Evolutionary conservation across 23 tunicate genomes (phyloP).

Genomic region (Trididemnum clinides): DNA sequence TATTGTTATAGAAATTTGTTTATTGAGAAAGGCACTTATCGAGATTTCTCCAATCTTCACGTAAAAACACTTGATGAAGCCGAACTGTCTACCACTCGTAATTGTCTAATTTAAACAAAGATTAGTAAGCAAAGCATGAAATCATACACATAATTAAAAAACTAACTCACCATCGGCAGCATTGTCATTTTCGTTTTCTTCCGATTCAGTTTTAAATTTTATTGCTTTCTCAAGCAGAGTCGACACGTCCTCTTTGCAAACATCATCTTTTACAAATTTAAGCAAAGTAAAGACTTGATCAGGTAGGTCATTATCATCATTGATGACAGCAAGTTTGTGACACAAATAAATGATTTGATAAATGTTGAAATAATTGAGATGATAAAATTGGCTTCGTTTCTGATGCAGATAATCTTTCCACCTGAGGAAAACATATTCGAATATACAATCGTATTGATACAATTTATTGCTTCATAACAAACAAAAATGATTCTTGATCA

Average conservation of each 20-base stretch:
- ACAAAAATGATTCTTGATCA: too few species aligned
- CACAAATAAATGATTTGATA: conserved; percentile 68
- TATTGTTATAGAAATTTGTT: too few species aligned
- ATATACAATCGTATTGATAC: too few species aligned
- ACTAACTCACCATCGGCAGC: background rate
- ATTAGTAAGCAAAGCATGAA: too few species aligned
- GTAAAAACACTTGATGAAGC: too few species aligned
- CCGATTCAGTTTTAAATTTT: background rate
- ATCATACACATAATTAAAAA: too few species aligned
- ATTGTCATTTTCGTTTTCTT: background rate
- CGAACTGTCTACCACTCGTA: too few species aligned
- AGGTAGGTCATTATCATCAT: conserved; percentile 4
- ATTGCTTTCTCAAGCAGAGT: conserved; percentile 21
- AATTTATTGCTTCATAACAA: too few species aligned
- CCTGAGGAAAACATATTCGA: conserved; percentile 13
- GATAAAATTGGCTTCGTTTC: conserved; percentile 60
- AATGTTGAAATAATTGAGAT: conserved; percentile 61
- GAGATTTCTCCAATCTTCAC: too few species aligned
- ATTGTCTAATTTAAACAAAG: too few species aligned
- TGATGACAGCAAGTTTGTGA: conserved; percentile 38
- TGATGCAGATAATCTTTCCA: conserved; percentile 30
- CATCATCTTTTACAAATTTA: conserved; percentile 17
- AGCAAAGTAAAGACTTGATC: conserved; percentile 64
- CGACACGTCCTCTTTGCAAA: background rate
- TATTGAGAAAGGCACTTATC: too few species aligned